Conservation (phyloP, 2,113 vertebrate species). For the Montifringilla adamsi region DNA sequence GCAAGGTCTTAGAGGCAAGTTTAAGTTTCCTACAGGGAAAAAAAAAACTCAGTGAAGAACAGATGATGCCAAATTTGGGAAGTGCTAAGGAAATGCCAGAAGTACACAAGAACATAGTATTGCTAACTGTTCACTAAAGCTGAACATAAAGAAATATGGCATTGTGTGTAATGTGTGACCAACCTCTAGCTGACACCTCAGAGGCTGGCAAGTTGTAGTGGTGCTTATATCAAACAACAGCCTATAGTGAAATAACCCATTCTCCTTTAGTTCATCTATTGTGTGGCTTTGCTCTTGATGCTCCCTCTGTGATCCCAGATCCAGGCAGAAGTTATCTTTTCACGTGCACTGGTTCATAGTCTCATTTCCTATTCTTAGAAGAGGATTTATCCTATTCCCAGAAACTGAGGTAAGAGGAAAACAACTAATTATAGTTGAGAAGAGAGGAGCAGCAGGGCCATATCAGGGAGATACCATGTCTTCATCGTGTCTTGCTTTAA, state of each 20-base stretch:
- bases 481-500: background rate
- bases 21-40: background rate
- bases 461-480: background rate
- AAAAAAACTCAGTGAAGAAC: background rate
- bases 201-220: background rate
- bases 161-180: background rate
- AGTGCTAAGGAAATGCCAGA: background rate
- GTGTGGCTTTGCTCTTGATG: background rate
- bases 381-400: background rate
- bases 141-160: conserved; percentile 9
- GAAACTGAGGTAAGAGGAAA: background rate
- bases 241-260: background rate
- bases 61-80: background rate
- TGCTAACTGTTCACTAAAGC: background rate
- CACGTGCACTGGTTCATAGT: background rate
- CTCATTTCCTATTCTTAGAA: background rate
- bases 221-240: background rate
- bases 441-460: background rate
- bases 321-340: background rate
- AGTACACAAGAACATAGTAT: background rate
- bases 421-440: background rate
- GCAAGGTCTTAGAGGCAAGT: background rate
- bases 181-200: background rate
- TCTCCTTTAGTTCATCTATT: background rate
- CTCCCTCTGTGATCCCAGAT: background rate